These are phyloP conservation scores for Sycophaga agraensis DNA, from an alignment of 1,140 invertebrate genomes.

Conservation along the genomic window DNA sequence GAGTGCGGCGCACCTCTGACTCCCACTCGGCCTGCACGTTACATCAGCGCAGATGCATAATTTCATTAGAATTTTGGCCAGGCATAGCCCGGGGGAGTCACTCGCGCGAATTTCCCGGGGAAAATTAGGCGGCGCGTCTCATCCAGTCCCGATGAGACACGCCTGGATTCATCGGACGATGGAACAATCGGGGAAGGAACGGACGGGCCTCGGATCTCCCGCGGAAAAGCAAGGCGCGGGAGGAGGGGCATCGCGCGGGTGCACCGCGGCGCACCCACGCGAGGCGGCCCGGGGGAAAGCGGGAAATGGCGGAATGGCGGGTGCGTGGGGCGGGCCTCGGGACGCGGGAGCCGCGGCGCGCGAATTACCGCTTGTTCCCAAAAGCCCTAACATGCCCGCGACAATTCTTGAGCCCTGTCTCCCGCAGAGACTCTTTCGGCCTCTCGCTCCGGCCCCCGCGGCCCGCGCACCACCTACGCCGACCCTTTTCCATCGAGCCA, in stretches of 20 bases:
- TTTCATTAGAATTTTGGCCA: too few species aligned
- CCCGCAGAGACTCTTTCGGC: constrained; percentile 38
- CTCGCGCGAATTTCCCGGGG: too few species aligned
- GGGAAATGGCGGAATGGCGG: too few species aligned
- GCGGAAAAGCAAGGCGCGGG: neutral
- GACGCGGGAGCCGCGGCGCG: constrained; percentile 49
- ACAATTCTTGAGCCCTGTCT: constrained; percentile 61
- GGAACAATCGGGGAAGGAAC: too few species aligned
- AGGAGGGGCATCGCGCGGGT: neutral
- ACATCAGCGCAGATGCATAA: too few species aligned
- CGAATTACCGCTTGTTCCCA: constrained; percentile 57
- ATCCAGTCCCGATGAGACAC: too few species aligned
- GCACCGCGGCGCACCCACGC: too few species aligned
- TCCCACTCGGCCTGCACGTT: too few species aligned
- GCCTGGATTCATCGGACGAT: too few species aligned
- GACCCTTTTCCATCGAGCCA: constrained; percentile 25
- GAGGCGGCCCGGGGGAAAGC: constrained; percentile 28
- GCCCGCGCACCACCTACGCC: constrained; percentile 24
- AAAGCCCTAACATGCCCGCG: constrained; percentile 57
- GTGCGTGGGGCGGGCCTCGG: constrained; percentile 33
- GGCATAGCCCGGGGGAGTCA: too few species aligned
- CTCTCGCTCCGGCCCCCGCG: constrained; percentile 29
- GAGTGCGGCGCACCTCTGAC: too few species aligned
- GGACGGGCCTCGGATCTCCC: neutral
- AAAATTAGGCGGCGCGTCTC: too few species aligned